These are phyloP conservation scores for Sebastes nivosus DNA, from an alignment of 2,797 vertebrate genomes.

Conservation along the genomic window DNA sequence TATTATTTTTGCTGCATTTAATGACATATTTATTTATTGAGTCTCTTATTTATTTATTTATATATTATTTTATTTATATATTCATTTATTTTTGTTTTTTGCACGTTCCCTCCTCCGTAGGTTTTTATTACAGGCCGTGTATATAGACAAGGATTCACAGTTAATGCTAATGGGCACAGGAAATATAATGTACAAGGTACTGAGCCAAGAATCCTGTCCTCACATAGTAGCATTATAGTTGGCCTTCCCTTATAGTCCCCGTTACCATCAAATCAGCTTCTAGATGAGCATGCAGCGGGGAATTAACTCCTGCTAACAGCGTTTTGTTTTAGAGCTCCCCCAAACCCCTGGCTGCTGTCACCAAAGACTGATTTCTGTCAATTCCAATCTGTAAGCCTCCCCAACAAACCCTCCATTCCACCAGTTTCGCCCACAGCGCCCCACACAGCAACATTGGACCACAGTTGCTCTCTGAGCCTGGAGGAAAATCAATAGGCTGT, in stretches of 20 bases:
- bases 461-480: conserved; percentile 56
- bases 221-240: not conserved
- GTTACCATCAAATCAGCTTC: conserved; percentile 11
- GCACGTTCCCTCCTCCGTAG: too few relatives aligned
- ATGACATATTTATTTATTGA: too few relatives aligned
- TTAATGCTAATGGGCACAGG: not conserved
- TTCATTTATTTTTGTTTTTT: too few relatives aligned
- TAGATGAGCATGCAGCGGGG: conserved; percentile 12
- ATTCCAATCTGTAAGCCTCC: conserved; percentile 73
- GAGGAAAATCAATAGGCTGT: conserved; percentile 75
- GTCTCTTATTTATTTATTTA: too few relatives aligned
- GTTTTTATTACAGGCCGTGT: not conserved
- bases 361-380: conserved; percentile 77
- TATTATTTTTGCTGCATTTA: too few relatives aligned
- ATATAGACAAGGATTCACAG: not conserved
- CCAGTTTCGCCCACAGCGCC: conserved; percentile 42
- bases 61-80: too few relatives aligned
- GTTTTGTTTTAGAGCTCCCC: conserved; percentile 31
- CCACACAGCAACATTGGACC: conserved; percentile 38
- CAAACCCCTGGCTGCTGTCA: conserved; percentile 54
- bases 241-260: not conserved
- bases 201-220: not conserved
- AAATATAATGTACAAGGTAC: not conserved
- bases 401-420: conserved; percentile 36
- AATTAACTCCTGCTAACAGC: conserved; percentile 32